phyloP scores from a whole-genome alignment of 2,797 vertebrate species.

The Coregonus suidteri region DNA sequence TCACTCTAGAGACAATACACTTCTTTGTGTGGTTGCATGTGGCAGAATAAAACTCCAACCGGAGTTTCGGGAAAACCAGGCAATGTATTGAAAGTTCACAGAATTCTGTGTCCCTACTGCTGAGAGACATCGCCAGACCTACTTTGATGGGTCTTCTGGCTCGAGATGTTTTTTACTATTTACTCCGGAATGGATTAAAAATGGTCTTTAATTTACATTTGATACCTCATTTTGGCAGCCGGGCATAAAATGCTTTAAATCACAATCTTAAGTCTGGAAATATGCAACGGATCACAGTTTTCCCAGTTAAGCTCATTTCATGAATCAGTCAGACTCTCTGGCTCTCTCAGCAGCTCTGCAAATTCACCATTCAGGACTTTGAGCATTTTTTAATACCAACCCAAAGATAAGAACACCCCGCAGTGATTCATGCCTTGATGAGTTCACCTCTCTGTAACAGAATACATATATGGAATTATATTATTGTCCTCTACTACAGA shows the following conservation, averaged over 20 bases:
- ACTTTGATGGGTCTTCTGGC: constrained; percentile 27
- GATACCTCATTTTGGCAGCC: constrained; percentile 32
- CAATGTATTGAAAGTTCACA: too few species aligned
- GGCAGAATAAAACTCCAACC: constrained; percentile 8
- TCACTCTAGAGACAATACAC: constrained; percentile 36
- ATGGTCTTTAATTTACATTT: constrained; percentile 29
- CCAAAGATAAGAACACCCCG: neutral
- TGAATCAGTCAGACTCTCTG: constrained; percentile 6
- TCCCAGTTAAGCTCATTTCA: constrained; percentile 30
- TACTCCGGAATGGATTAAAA: constrained; percentile 18
- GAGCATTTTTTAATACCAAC: neutral
- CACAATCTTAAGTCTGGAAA: constrained; percentile 30
- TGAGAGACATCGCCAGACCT: constrained; percentile 14
- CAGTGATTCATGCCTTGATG: neutral
- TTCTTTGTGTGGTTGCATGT: constrained; percentile 45
- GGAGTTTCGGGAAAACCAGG: too few species aligned
- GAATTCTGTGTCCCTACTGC: neutral
- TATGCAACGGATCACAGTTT: constrained; percentile 7
- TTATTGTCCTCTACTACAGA: neutral
- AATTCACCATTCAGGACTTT: neutral
- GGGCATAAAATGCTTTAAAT: constrained; percentile 23
- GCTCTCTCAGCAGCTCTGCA: neutral
- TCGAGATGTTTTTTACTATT: constrained; percentile 20
- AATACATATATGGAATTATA: neutral
- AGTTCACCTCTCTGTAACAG: neutral